Conservation (phyloP, 2,113 vertebrate genomes). For the Trichomycterus rosablanca region DNA sequence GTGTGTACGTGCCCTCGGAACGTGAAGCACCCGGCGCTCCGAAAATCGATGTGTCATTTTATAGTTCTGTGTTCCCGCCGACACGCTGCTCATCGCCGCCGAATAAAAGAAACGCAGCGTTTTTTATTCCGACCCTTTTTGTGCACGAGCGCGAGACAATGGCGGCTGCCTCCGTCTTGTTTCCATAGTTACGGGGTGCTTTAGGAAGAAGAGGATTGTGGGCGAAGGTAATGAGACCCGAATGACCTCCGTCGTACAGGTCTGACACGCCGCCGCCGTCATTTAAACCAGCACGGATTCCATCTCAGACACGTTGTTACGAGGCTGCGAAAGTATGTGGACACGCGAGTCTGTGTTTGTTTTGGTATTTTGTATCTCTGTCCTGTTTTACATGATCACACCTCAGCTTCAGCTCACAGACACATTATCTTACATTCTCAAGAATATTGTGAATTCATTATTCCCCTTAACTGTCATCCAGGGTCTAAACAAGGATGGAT, state of each 20-base stretch:
- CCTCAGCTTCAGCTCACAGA: too few relatives aligned
- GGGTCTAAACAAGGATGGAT: too few relatives aligned
- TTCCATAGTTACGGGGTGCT: constrained; percentile 74
- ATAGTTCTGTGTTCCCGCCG: constrained; percentile 33
- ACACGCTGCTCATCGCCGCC: constrained; percentile 33
- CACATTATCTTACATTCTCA: too few relatives aligned
- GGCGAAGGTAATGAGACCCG: constrained; percentile 54
- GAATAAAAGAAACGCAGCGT: constrained; percentile 34
- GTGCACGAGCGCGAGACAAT: constrained; percentile 37
- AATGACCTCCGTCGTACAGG: constrained; percentile 53
- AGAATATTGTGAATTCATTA: too few relatives aligned
- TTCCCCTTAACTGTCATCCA: too few relatives aligned
- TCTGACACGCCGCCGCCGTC: too few relatives aligned
- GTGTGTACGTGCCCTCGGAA: constrained; percentile 28
- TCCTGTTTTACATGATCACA: too few relatives aligned
- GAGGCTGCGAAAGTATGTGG: too few relatives aligned
- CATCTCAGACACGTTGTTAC: too few relatives aligned
- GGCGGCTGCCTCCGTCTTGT: constrained; percentile 51
- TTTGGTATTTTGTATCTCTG: too few relatives aligned
- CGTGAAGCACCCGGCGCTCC: constrained; percentile 23
- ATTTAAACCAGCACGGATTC: too few relatives aligned
- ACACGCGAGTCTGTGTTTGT: too few relatives aligned
- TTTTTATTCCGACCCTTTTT: constrained; percentile 23
- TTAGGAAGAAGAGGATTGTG: constrained; percentile 42
- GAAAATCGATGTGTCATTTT: constrained; percentile 41